Evolutionary conservation across 1,140 invertebrate genomes (phyloP), one percentile per base, ranked within the genome.

Genomic region (Meloidogyne floridensis): DNA sequence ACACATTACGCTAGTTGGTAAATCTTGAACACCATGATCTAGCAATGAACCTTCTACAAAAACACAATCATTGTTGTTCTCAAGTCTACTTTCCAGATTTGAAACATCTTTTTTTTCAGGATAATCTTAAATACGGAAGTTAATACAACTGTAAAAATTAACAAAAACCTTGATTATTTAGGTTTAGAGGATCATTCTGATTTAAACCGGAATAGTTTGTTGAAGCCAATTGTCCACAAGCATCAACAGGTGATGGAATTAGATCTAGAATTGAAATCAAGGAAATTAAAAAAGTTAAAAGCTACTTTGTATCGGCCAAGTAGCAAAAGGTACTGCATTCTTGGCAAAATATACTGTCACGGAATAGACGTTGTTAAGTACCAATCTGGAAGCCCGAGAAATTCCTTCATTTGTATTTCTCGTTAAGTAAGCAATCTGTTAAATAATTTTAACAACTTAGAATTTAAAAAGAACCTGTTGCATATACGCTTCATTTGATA

Each of bases 341-440:
- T 65, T n/a, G n/a, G 15, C 15, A 65, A 53, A 79, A 43, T 79
- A 72, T 54, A 20, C 77, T 18, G 53, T 18, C 18, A 18, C 18
- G 11, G 77, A 72, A 79, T 79, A 53, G 59, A 79, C 43, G 13
- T 47, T 71, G 77, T 79, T 72, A 20, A 72, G 54, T 11, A 79
- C 65, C 13, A 51, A 53, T 18, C 77, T 54, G n/a, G 77, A 69
- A 18, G 77, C 77, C 13, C 77, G 77, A 20, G 72, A 69, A 71
- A 79, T 79, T 10, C 77, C 65, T 18, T 79, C 20, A 72, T 79
- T 79, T 15, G 77, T 79, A 20, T 79, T 79, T 42, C 72, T 20
- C 1, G 65, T 71, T 7, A 79, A 18, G 43, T 42, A 79, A 3
- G 53, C 10, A 71, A 79, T 71, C 77, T 79, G 18, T 3, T 32